phyloP scores from a whole-genome alignment of 2,113 vertebrate species.

The Apteryx owenii region DNA sequence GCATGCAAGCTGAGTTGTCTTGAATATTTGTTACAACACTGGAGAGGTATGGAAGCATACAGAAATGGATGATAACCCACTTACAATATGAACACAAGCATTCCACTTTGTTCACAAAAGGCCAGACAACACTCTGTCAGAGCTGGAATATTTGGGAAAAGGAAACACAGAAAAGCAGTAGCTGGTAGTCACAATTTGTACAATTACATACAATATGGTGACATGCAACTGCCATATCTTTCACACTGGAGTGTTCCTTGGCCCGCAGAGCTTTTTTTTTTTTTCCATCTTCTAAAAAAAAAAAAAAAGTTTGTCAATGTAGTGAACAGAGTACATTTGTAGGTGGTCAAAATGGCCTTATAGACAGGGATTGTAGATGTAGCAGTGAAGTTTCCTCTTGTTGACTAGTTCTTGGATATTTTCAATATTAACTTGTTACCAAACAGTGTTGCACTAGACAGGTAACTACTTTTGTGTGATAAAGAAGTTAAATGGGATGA shows the following conservation, averaged over 20 bases:
- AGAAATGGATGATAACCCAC: neutral
- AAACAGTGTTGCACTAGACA: neutral
- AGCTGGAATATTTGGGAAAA: neutral
- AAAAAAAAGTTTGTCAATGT: neutral
- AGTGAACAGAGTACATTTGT: fast-evolving
- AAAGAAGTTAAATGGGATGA: neutral
- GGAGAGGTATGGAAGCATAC: neutral
- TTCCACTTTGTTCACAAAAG: neutral
- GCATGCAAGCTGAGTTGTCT: neutral
- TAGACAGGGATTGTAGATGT: fast-evolving
- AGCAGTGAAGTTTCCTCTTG: neutral
- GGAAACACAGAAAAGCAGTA: too few relatives aligned
- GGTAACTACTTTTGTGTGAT: neutral
- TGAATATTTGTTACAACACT: neutral
- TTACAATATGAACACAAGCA: neutral
- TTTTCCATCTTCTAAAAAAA: neutral
- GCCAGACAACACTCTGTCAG: neutral
- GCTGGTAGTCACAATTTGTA: neutral
- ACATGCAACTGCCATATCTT: neutral
- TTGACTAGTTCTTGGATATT: neutral
- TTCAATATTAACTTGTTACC: neutral
- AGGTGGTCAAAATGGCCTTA: neutral
- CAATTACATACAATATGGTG: neutral
- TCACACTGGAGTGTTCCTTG: neutral
- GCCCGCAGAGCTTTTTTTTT: neutral